phyloP scores from a whole-genome alignment of 2,888 invertebrate species.

The Erpobdella octoculata region DNA sequence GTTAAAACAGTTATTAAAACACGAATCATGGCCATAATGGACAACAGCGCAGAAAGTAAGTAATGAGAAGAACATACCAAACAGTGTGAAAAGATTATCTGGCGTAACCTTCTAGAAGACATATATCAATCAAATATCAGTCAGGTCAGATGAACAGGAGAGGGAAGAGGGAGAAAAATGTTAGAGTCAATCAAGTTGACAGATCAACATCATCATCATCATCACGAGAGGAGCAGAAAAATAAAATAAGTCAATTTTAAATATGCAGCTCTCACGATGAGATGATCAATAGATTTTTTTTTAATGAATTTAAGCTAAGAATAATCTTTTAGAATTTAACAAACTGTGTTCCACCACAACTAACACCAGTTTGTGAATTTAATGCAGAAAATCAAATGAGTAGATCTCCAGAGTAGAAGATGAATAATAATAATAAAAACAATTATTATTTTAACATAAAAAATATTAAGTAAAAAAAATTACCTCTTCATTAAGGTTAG shows the following conservation, averaged over 20 bases:
- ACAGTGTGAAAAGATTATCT: slow-evolving; percentile 33
- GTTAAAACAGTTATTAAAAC: too few species aligned
- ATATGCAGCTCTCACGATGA: background rate
- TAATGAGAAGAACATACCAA: slow-evolving; percentile 29
- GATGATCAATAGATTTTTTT: background rate
- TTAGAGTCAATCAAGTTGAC: slow-evolving; percentile 7
- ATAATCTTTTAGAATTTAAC: background rate
- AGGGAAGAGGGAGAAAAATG: too few species aligned
- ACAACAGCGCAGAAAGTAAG: background rate
- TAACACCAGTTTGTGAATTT: background rate
- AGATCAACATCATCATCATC: slow-evolving; percentile 3
- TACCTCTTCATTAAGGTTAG: slow-evolving; percentile 33
- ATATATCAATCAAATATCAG: background rate
- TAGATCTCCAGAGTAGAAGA: too few species aligned
- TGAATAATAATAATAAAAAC: too few species aligned
- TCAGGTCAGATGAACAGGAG: too few species aligned
- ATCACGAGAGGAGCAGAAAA: slow-evolving; percentile 6
- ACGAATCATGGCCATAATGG: background rate
- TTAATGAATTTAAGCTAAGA: background rate
- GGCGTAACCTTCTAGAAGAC: slow-evolving; percentile 30
- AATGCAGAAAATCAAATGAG: too few species aligned
- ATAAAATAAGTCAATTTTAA: background rate
- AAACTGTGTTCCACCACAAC: background rate
- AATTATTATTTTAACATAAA: too few species aligned
- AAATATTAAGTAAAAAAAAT: background rate